These are phyloP conservation scores for Meghimatium bilineatum DNA, from an alignment of 2,888 invertebrate species.

Conservation along the genomic window DNA sequence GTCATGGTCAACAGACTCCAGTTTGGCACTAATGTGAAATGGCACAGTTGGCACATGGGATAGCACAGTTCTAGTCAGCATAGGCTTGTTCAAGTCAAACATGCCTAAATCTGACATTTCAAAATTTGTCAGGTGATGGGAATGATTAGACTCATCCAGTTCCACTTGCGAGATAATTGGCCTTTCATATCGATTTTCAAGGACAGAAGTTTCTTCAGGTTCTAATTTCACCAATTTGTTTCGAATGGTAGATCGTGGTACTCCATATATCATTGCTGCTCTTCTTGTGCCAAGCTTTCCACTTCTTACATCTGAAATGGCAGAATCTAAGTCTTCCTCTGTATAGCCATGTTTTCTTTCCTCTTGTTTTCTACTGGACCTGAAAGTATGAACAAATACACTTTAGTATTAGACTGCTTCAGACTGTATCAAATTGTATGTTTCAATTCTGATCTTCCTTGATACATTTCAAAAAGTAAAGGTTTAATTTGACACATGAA, in stretches of 20 bases:
- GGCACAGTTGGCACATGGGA: constrained; percentile 54
- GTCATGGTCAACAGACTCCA: constrained; percentile 27
- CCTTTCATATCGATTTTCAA: constrained; percentile 18
- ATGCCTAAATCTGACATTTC: constrained; percentile 53
- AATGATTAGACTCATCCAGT: not conserved
- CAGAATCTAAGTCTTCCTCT: constrained; percentile 95
- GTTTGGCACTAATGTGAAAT: constrained; percentile 46
- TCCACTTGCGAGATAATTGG: not conserved
- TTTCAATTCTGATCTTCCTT: too few relatives aligned
- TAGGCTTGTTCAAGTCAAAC: constrained; percentile 5
- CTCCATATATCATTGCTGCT: constrained; percentile 96
- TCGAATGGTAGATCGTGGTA: constrained; percentile 95
- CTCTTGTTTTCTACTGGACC: constrained; percentile 13
- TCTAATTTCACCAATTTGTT: constrained; percentile 84
- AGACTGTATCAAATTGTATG: too few relatives aligned
- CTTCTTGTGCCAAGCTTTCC: constrained; percentile 94
- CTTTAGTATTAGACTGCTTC: not conserved
- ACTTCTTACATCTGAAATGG: constrained; percentile 93
- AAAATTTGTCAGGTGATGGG: constrained; percentile 40
- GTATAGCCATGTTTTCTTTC: constrained; percentile 83
- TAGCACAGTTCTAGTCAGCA: constrained; percentile 53
- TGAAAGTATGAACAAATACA: not conserved
- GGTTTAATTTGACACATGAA: too few relatives aligned
- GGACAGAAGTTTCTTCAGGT: constrained; percentile 26
- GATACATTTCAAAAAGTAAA: too few relatives aligned